phyloP scores from a whole-genome alignment of 2,888 invertebrate species.

The Disparrhopalites patrizii region DNA sequence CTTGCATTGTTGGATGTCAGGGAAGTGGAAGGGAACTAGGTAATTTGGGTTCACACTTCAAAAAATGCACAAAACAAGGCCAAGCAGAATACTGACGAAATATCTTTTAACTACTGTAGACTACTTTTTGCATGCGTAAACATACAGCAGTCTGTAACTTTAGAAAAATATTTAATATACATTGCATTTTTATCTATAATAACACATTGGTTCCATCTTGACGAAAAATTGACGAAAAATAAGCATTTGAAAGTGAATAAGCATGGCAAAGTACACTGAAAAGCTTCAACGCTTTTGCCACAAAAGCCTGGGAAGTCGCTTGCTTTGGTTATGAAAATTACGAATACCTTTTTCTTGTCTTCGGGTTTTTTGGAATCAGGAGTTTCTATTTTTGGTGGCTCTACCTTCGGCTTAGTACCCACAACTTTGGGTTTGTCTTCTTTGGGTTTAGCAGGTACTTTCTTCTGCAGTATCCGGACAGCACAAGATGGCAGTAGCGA shows the following conservation, averaged over 20 bases:
- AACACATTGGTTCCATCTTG: no score
- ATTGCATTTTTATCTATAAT: no score
- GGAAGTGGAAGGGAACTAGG: no score
- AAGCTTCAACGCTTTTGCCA: not conserved
- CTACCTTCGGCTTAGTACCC: constrained; percentile 31
- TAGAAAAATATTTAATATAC: no score
- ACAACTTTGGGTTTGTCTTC: constrained; percentile 28
- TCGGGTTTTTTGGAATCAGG: constrained; percentile 30
- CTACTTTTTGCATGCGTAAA: no score
- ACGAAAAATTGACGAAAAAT: not conserved
- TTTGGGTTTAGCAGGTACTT: constrained; percentile 17
- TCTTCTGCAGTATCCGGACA: constrained; percentile 8
- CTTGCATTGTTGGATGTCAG: no score
- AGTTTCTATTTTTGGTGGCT: constrained; percentile 46
- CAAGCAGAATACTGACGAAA: no score
- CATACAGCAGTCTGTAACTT: no score
- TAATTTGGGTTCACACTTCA: no score
- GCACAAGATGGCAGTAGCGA: constrained; percentile 8
- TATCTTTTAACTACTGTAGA: no score
- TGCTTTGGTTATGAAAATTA: not conserved
- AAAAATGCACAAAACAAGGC: no score
- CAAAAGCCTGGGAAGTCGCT: not conserved
- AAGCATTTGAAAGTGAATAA: not conserved
- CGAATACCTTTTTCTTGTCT: constrained; percentile 28
- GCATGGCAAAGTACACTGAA: not conserved